A percentile compares a stretch with the other conserved stretches of the same genome.
phyloP scores from a whole-genome alignment of 2,113 vertebrate species.

The Tricholaema leucomelas region DNA sequence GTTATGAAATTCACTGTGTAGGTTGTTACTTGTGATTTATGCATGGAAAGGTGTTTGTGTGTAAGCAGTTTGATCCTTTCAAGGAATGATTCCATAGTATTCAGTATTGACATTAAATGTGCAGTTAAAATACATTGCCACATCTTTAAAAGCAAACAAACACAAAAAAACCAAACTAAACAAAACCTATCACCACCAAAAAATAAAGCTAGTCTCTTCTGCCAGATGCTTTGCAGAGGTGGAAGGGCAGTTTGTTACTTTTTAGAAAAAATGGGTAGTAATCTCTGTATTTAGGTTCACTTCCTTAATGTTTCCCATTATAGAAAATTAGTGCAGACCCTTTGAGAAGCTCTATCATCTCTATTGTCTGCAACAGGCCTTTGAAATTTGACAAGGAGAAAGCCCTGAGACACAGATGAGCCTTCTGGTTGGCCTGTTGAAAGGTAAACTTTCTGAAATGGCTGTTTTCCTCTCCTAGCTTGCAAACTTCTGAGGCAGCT shows the following conservation, averaged over 20 bases:
- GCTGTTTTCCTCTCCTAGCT: not conserved
- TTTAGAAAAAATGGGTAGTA: not conserved
- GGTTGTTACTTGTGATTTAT: not conserved
- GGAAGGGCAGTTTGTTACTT: not conserved
- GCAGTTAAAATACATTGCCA: not conserved
- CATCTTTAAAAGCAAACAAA: too few relatives aligned
- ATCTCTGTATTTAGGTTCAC: not conserved
- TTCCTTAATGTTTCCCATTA: not conserved
- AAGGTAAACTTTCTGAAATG: not conserved
- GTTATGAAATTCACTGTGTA: not conserved
- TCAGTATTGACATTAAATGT: not conserved
- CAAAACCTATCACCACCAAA: not conserved
- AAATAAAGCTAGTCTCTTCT: not conserved
- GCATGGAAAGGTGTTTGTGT: not conserved
- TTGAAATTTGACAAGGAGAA: not conserved
- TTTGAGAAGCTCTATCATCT: not conserved
- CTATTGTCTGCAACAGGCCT: not conserved
- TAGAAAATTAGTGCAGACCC: not conserved
- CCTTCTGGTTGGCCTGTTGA: not conserved
- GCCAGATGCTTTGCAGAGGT: not conserved
- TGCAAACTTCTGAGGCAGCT: not conserved
- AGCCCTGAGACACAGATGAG: not conserved
- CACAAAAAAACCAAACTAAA: too few relatives aligned
- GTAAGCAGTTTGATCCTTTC: not conserved
- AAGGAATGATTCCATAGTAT: not conserved